phyloP scores from a whole-genome alignment of 2,888 invertebrate species.

The Amiota minor region DNA sequence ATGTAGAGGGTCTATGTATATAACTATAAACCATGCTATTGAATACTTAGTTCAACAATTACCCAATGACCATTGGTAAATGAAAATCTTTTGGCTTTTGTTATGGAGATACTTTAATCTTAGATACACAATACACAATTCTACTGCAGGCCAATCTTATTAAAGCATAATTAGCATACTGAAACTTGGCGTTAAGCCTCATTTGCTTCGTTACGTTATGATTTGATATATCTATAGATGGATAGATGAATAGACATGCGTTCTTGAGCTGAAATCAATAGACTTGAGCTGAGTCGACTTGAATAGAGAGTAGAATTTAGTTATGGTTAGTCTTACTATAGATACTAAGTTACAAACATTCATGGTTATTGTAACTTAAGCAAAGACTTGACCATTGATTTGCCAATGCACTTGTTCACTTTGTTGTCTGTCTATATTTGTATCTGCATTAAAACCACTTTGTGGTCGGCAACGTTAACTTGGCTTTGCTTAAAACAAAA shows the following conservation, averaged over 20 bases:
- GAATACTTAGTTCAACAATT: no score
- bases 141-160: constrained; percentile 48
- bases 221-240: constrained; percentile 19
- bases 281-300: no score
- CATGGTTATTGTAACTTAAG: no score
- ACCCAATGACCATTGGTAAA: no score
- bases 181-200: neutral
- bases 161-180: constrained; percentile 61
- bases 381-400: constrained; percentile 24
- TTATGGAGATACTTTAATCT: constrained; percentile 10
- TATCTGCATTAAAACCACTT: constrained; percentile 24
- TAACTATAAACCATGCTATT: no score
- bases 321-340: no score
- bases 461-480: constrained; percentile 50
- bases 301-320: no score
- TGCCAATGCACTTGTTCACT: constrained; percentile 1
- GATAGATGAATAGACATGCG: no score
- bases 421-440: constrained; percentile 33
- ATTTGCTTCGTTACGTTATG: constrained; percentile 14
- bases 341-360: no score
- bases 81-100: no score
- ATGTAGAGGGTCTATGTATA: no score
- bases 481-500: constrained; percentile 42
- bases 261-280: no score
- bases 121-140: constrained; percentile 8